Conservation (phyloP, 1,140 invertebrate species). For the Penaeus indicus region DNA sequence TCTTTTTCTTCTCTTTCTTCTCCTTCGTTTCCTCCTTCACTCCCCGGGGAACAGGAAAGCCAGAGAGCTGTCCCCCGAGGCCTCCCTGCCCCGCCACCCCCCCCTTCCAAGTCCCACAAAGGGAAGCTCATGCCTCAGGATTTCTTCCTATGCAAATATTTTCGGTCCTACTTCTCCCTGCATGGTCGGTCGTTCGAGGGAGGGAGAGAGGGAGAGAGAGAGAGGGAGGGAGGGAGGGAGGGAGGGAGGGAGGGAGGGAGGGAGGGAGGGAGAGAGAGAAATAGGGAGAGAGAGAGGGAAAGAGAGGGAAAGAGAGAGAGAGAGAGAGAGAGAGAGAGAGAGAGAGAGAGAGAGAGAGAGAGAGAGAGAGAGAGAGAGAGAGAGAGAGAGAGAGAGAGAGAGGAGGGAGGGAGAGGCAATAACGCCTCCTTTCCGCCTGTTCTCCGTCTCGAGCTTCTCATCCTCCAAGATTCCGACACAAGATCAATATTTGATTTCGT, state of each 20-base stretch:
- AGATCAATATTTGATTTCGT: conserved; percentile 1
- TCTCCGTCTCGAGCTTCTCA: neutral
- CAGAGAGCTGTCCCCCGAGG: no score
- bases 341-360: neutral
- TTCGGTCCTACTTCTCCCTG: no score
- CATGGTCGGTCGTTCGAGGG: no score
- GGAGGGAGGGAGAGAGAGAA: neutral
- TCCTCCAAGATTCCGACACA: neutral
- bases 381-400: neutral
- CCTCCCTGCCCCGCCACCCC: no score
- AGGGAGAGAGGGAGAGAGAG: neutral
- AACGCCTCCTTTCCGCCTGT: neutral
- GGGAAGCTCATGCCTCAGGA: no score
- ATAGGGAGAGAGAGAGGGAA: neutral
- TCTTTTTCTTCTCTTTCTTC: no score
- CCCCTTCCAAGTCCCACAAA: no score
- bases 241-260: neutral
- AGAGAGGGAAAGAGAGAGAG: neutral
- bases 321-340: neutral
- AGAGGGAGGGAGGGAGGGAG: neutral
- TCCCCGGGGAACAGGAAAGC: no score
- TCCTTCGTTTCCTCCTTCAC: no score
- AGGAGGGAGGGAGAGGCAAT: neutral
- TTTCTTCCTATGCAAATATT: no score
- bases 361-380: neutral